Conservation (phyloP, 2,888 invertebrate species). For the Eupithecia inturbata region DNA sequence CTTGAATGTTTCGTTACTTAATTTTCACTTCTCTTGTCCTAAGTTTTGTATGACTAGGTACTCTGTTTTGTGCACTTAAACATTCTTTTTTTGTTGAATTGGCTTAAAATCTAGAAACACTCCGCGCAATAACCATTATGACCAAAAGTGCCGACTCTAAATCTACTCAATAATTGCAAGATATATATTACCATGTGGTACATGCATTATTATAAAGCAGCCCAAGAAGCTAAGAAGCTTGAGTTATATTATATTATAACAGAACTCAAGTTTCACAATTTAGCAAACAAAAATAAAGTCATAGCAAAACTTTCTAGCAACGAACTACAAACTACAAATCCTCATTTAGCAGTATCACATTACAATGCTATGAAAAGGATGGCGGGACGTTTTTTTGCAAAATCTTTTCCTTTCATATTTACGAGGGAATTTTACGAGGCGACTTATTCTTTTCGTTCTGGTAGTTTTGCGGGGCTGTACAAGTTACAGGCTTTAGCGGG, state of each 20-base stretch:
- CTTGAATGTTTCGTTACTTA: not conserved
- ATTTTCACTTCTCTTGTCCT: not conserved
- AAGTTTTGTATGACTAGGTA: not conserved
- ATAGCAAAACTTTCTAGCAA: constrained; percentile 26
- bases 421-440: constrained; percentile 73
- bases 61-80: not conserved
- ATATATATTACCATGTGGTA: no score
- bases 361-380: constrained; percentile 57
- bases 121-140: not conserved
- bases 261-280: not conserved
- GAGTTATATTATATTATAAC: no score
- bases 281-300: constrained; percentile 1
- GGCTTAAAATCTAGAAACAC: not conserved
- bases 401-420: constrained; percentile 76
- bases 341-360: constrained; percentile 54
- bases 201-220: no score
- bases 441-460: constrained; percentile 68
- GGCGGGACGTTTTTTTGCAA: constrained; percentile 57
- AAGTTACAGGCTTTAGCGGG: constrained; percentile 38
- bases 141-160: not conserved
- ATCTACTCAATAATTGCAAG: not conserved
- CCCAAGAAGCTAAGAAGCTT: no score
- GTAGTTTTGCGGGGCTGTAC: constrained; percentile 51
- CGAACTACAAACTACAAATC: constrained; percentile 44
- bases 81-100: not conserved